Evolutionary conservation across 2,797 vertebrate genomes (phyloP), one percentile per base, ranked within the genome.

Genomic region (Epinephelus coioides): DNA sequence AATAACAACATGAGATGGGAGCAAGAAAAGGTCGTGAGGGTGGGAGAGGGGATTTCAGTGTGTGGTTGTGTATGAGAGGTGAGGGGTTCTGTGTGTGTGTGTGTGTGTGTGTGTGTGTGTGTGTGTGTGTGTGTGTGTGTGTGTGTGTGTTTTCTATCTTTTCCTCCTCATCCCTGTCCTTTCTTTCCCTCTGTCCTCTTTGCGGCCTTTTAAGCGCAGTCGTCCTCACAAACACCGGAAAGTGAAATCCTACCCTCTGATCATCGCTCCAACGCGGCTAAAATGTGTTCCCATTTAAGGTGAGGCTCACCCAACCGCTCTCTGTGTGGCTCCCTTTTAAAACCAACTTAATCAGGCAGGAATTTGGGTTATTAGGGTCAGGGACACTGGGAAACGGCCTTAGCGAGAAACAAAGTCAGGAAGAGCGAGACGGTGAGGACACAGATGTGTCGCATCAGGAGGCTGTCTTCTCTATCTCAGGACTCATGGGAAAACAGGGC

Each of bases 251-350:
- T 90, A 89, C 84, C 88, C 92, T 88, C 82, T 73, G 92, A 92
- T 91, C 84, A 82, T 77, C 69, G 77, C 89, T 92, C 89, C 89
- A 83, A 87, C 91, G 49, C 60, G 40, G 86, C 87, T 89, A 88
- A 84, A 93, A 92, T 93, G 92, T 94, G 91, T 95, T 95, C 93
- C 95, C 95, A 95, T 96, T 95, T 95, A 96, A 95, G 95, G 95
- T 92, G 92, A 94, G 90, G 92, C 90, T 92, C 93, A 89, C 81
- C 91, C 91, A 88, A 83, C 71, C 78, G 72, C 92, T 92, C 89
- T 86, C 86, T 91, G 90, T 93, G 90, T 92, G 87, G 90, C 88
- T 91, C 90, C 88, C 91, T 93, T 91, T 91, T 90, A 86, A 94
- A 94, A 93, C 86, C 91, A 93, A 86, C 92, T 95, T 93, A 95